Percentiles rank a stretch among this genome's conserved stretches.
Evolutionary conservation across 2,113 vertebrate species (phyloP).

Genomic region (Petrocephalus zakoni): DNA sequence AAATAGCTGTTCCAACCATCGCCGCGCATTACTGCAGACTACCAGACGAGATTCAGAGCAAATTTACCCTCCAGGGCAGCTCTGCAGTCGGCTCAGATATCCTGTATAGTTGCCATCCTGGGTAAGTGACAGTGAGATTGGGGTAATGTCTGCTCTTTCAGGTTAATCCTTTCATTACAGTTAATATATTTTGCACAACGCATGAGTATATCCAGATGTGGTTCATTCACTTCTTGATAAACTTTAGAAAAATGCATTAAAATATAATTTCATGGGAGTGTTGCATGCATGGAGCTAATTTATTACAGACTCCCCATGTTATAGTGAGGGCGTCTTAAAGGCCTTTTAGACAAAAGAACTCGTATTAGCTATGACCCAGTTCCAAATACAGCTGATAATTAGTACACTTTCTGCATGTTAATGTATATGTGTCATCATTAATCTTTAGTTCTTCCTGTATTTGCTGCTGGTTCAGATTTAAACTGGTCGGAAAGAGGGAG

Average conservation of each 20-base stretch:
- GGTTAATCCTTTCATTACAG: background rate
- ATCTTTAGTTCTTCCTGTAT: slow-evolving; percentile 22
- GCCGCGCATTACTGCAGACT: slow-evolving; percentile 48
- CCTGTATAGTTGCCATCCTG: slow-evolving; percentile 59
- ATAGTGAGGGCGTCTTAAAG: background rate
- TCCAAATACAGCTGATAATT: background rate
- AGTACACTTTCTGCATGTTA: background rate
- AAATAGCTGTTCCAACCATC: slow-evolving; percentile 12
- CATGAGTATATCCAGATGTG: background rate
- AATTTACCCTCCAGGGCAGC: slow-evolving; percentile 53
- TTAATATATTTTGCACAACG: background rate
- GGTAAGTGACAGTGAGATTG: slow-evolving; percentile 47
- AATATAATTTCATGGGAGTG: background rate
- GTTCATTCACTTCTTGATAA: background rate
- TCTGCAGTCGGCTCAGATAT: slow-evolving; percentile 50
- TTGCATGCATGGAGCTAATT: background rate
- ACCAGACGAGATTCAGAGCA: slow-evolving; percentile 46
- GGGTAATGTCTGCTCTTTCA: background rate
- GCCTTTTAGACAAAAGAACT: background rate
- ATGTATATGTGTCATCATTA: background rate
- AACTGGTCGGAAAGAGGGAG: slow-evolving; percentile 58
- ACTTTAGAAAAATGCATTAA: background rate
- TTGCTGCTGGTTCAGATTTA: slow-evolving; percentile 44
- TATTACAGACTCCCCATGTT: background rate
- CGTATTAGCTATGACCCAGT: background rate